Conservation (phyloP, 1,140 invertebrate species). For the Ceratitis capitata region DNA sequence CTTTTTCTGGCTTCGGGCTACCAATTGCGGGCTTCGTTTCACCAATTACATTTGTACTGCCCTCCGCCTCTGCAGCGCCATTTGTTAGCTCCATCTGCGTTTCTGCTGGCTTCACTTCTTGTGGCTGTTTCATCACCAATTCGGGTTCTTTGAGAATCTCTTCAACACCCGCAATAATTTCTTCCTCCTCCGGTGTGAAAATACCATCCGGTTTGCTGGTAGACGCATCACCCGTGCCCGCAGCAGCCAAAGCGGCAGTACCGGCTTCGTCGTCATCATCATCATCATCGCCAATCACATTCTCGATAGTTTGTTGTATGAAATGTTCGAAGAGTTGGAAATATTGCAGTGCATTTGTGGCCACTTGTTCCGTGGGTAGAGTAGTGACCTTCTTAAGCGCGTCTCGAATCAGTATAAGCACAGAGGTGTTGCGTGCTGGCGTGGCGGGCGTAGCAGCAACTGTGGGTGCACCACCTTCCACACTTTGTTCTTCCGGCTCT, state of each 20-base stretch:
- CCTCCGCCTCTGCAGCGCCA: neutral
- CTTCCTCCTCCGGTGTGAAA: neutral
- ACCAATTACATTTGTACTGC: neutral
- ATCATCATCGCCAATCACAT: constrained; percentile 57
- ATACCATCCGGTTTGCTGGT: neutral
- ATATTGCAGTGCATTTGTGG: constrained; percentile 60
- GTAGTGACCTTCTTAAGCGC: constrained; percentile 61
- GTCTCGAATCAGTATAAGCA: constrained; percentile 59
- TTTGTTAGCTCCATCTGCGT: neutral
- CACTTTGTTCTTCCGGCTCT: neutral
- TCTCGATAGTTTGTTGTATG: constrained; percentile 60
- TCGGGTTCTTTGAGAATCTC: neutral
- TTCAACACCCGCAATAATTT: constrained; percentile 14
- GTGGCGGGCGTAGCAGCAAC: constrained; percentile 41
- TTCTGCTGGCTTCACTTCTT: neutral
- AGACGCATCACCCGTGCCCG: too few species aligned
- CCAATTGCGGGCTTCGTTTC: neutral
- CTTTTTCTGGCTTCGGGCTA: neutral
- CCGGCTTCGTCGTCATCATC: constrained; percentile 54
- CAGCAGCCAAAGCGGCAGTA: constrained; percentile 44
- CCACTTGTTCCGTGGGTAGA: constrained; percentile 59
- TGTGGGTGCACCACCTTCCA: neutral
- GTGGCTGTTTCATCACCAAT: neutral
- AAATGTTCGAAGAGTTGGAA: constrained; percentile 63
- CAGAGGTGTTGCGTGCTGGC: constrained; percentile 52